Conservation (phyloP, 2,888 invertebrate genomes). For the Oscheius myriophilus region DNA sequence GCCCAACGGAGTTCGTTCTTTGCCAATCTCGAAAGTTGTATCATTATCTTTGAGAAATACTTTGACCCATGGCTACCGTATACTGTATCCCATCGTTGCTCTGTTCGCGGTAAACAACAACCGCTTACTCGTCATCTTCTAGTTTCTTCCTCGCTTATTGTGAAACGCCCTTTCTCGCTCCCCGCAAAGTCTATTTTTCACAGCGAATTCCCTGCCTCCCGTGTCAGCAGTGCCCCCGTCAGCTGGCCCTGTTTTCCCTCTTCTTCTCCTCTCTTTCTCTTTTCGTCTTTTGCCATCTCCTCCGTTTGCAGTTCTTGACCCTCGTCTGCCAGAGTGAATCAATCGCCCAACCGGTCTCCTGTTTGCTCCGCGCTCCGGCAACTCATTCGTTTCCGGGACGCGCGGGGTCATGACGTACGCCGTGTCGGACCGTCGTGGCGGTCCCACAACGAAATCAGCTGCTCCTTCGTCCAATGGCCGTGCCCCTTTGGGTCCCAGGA, state of each 20-base stretch:
- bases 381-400: background rate
- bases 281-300: background rate
- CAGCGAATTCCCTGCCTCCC: background rate
- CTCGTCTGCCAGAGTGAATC: background rate
- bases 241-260: background rate
- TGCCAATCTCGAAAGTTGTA: too few species aligned
- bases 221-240: background rate
- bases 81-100: too few species aligned
- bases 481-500: conserved; percentile 25
- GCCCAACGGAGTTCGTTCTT: too few species aligned
- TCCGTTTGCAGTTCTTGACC: background rate
- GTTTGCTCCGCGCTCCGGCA: conserved; percentile 9
- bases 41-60: too few species aligned
- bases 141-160: conserved; percentile 4
- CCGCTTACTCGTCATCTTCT: background rate
- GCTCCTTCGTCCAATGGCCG: background rate
- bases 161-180: background rate
- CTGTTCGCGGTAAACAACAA: too few species aligned
- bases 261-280: background rate
- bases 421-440: conserved; percentile 4
- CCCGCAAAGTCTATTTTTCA: background rate
- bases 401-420: conserved; percentile 24
- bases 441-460: background rate
- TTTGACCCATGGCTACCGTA: too few species aligned
- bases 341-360: background rate